phyloP scores from a whole-genome alignment of 2,888 invertebrate species.

The Drosophila merina region DNA sequence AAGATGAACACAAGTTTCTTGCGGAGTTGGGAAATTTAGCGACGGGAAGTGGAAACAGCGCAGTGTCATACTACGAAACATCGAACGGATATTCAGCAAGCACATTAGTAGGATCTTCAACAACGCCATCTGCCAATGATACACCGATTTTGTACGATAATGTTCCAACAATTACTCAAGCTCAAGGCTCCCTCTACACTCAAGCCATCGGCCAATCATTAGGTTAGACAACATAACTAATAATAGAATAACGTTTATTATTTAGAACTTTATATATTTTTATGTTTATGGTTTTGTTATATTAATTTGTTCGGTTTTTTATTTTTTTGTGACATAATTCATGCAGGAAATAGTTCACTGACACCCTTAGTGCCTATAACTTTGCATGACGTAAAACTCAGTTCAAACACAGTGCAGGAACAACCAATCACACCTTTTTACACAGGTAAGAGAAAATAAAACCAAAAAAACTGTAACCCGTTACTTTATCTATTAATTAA shows the following conservation, averaged over 20 bases:
- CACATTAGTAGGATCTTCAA: constrained; percentile 61
- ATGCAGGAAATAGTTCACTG: constrained; percentile 86
- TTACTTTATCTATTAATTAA: too few relatives aligned
- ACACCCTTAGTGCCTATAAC: constrained; percentile 90
- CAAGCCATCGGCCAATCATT: constrained; percentile 90
- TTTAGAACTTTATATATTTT: constrained; percentile 9
- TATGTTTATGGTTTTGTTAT: constrained; percentile 21
- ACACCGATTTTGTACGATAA: constrained; percentile 88
- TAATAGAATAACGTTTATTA: not conserved
- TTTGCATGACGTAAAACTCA: constrained; percentile 91
- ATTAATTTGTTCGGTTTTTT: constrained; percentile 29
- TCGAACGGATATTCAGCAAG: constrained; percentile 78
- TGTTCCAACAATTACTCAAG: constrained; percentile 89
- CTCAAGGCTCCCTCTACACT: constrained; percentile 90
- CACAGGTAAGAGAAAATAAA: constrained; percentile 85
- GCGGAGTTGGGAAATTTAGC: constrained; percentile 90
- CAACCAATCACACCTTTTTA: constrained; percentile 88
- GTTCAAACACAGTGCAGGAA: constrained; percentile 86
- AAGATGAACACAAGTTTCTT: constrained; percentile 94
- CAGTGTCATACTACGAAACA: constrained; percentile 85
- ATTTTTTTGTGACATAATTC: constrained; percentile 21
- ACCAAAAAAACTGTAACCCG: too few relatives aligned
- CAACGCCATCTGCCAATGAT: constrained; percentile 81
- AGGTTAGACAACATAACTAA: constrained; percentile 84
- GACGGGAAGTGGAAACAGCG: constrained; percentile 79